Evolutionary conservation across 2,888 invertebrate species (phyloP).

Genomic region (Hypomecis punctinalis): DNA sequence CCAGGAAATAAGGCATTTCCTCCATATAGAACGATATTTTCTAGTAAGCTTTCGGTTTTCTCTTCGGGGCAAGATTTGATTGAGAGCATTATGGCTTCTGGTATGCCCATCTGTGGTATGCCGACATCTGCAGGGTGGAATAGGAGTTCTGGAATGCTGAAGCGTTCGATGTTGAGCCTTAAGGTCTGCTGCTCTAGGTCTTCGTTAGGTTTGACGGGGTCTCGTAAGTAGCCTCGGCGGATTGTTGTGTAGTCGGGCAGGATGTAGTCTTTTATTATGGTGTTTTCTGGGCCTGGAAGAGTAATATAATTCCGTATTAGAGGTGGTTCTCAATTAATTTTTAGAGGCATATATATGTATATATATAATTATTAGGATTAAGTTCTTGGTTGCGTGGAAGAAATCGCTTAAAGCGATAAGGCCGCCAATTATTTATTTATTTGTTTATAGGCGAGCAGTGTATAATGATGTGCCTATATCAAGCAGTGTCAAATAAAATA

Average conservation of each 20-base stretch:
- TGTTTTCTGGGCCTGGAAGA: slow-evolving; percentile 84
- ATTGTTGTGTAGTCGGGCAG: slow-evolving; percentile 97
- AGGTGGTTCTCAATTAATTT: too few species aligned
- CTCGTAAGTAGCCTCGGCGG: slow-evolving; percentile 89
- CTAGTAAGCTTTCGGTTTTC: slow-evolving; percentile 90
- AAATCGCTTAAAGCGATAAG: too few species aligned
- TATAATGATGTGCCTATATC: too few species aligned
- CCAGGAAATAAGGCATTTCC: slow-evolving; percentile 92
- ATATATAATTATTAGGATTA: too few species aligned
- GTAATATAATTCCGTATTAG: not conserved
- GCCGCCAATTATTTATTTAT: too few species aligned
- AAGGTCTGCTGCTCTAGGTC: slow-evolving; percentile 90
- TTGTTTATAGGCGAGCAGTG: too few species aligned
- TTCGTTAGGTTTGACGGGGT: slow-evolving; percentile 69
- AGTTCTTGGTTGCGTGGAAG: too few species aligned
- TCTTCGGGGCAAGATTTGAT: slow-evolving; percentile 90
- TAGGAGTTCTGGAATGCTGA: slow-evolving; percentile 96
- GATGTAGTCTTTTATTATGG: slow-evolving; percentile 95
- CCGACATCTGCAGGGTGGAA: slow-evolving; percentile 98
- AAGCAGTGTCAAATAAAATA: too few species aligned
- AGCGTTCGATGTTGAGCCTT: slow-evolving; percentile 96
- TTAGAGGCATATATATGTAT: too few species aligned
- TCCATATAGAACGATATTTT: slow-evolving; percentile 94
- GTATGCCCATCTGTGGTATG: slow-evolving; percentile 95
- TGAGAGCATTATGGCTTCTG: slow-evolving; percentile 93